Evolutionary conservation across 2,888 invertebrate genomes (phyloP).

Genomic region (Cheilosia urbana): DNA sequence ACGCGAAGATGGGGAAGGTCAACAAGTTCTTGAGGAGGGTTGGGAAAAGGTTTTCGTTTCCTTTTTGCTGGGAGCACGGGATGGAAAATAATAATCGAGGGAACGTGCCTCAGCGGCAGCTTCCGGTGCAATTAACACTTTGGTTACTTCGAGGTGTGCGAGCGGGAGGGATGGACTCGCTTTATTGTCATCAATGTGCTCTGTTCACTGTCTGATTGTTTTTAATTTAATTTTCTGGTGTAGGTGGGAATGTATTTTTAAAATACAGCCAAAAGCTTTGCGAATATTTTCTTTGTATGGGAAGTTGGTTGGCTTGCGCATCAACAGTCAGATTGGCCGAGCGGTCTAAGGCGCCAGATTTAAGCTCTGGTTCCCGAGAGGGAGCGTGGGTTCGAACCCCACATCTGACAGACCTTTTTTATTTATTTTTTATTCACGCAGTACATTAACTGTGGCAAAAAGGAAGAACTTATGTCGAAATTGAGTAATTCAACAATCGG

Average conservation of each 20-base stretch:
- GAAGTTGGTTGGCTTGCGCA: not conserved
- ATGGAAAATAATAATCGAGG: conserved; percentile 55
- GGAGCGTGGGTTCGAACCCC: conserved; percentile 94
- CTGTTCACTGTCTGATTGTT: not conserved
- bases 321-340: conserved; percentile 89
- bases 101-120: conserved; percentile 67
- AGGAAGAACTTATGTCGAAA: too few relatives aligned
- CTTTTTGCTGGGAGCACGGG: conserved; percentile 15
- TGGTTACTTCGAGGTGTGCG: conserved; percentile 24
- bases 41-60: conserved; percentile 27
- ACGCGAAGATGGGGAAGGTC: conserved; percentile 67
- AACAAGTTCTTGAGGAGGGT: conserved; percentile 66
- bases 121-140: conserved; percentile 73
- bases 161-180: conserved; percentile 18
- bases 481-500: too few relatives aligned
- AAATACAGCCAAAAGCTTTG: conserved; percentile 2
- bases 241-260: conserved; percentile 16
- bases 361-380: conserved; percentile 92
- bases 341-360: conserved; percentile 94
- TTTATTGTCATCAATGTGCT: conserved; percentile 17
- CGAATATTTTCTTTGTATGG: not conserved
- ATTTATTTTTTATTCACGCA: not conserved
- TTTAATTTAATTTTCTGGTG: not conserved
- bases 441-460: too few relatives aligned
- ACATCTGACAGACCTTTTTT: conserved; percentile 86